Evolutionary conservation across 2,888 invertebrate species (phyloP), one percentile per base, ranked within the genome.

Genomic region (Eulithis testata): DNA sequence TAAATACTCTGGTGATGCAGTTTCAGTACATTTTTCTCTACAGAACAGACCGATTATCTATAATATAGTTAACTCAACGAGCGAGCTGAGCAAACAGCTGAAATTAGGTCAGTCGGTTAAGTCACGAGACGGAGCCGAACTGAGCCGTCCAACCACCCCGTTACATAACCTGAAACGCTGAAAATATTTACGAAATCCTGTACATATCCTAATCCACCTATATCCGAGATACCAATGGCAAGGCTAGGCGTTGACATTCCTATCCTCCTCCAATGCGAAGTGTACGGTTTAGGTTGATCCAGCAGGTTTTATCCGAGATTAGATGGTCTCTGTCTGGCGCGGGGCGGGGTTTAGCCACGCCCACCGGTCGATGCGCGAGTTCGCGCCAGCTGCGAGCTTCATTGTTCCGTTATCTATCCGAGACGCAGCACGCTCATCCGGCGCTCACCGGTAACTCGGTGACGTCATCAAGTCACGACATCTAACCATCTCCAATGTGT

Each of bases 341-440:
- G 86, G 86, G 92, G 92, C 90, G 90, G 90, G 87, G 89, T 84
- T 85, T 72, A 74, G 86, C 86, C 91, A 90, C 91, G 91, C 91
- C 91, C 81, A 88, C 89, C 91, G 91, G 90, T 91, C 91, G 91
- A 91, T 91, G 89, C 83, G 80, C 59, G 60, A 59, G 47, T 40
- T 66, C 55, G 44, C 60, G 60, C 86, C 74, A 73, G 76, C 79
- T 80, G 85, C 83, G 82, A 78, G 76, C 77, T 83, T 82, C 88
- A 89, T 87, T 89, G 89, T 86, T 77, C 87, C 87, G 90, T 88
- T 92, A 92, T 91, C 92, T 91, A 88, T 86, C 88, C 82, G 86
- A 86, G 88, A 85, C 85, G 87, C 75, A 80, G 81, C 81, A 80
- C 88, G 87, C 87, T 90, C 90, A 92, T 91, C 91, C 90, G 88